Percentiles rank a stretch among this genome's conserved stretches.
These are phyloP conservation scores for Penaeus monodon DNA, from an alignment of 2,888 invertebrate species.

Conservation along the genomic window DNA sequence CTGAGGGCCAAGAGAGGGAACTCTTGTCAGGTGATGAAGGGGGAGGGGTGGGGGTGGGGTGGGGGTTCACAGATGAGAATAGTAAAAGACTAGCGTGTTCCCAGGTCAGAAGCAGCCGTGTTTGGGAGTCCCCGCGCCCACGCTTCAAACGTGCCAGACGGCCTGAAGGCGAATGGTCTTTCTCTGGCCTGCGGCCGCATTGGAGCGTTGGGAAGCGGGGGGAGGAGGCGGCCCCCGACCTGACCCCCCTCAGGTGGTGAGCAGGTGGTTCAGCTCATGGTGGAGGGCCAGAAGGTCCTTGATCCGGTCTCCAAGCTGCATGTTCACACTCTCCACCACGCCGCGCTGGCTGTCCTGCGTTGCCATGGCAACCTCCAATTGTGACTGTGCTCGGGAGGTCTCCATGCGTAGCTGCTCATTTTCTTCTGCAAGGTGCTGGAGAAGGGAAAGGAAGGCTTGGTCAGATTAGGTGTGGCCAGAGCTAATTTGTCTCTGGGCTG, in stretches of 20 bases:
- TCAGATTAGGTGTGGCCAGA: too few relatives aligned
- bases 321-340: conserved; percentile 84
- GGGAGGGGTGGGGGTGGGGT: too few relatives aligned
- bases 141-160: conserved; percentile 57
- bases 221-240: conserved; percentile 54
- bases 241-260: conserved; percentile 63
- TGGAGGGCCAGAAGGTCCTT: conserved; percentile 86
- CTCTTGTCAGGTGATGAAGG: too few relatives aligned
- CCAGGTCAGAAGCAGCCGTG: conserved; percentile 60
- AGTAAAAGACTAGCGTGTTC: conserved; percentile 54
- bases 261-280: conserved; percentile 80
- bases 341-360: conserved; percentile 86
- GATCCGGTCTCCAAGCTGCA: conserved; percentile 84
- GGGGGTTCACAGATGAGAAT: conserved; percentile 28
- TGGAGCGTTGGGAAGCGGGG: conserved; percentile 24
- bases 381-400: conserved; percentile 76
- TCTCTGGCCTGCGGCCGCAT: conserved; percentile 37
- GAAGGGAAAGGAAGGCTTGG: neutral
- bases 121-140: conserved; percentile 34
- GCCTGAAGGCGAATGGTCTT: conserved; percentile 62
- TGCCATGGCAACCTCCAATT: conserved; percentile 82
- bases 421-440: conserved; percentile 57
- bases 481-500: too few relatives aligned
- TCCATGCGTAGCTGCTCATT: conserved; percentile 64
- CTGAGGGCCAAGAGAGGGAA: neutral